Conservation (phyloP, 1,140 invertebrate species). For the Drosophila ohnishii region DNA sequence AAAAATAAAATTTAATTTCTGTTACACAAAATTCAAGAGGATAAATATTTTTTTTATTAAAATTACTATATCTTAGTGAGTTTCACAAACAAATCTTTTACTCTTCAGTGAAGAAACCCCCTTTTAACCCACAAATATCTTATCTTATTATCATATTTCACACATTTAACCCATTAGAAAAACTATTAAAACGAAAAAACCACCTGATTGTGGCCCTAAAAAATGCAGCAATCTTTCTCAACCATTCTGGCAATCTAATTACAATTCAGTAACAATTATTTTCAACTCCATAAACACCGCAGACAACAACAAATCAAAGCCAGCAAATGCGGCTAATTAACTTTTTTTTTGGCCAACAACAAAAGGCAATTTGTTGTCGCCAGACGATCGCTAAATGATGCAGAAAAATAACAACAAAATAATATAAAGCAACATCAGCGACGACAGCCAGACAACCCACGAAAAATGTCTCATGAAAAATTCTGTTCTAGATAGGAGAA, state of each 20-base stretch:
- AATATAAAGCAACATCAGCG: constrained; percentile 27
- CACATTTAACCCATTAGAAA: constrained; percentile 3
- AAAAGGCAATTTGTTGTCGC: constrained; percentile 68
- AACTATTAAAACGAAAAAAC: neutral
- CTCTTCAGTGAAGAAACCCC: neutral
- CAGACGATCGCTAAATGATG: constrained; percentile 69
- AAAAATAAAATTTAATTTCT: too few species aligned
- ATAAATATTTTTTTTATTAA: too few species aligned
- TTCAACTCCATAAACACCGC: constrained; percentile 33
- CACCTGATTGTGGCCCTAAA: constrained; percentile 12
- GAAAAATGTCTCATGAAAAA: constrained; percentile 77
- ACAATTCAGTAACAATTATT: constrained; percentile 38
- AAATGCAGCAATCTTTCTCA: constrained; percentile 12
- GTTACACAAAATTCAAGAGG: too few species aligned
- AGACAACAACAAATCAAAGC: constrained; percentile 65
- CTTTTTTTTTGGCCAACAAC: constrained; percentile 49
- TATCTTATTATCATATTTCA: constrained; percentile 4
- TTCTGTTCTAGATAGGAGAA: constrained; percentile 75
- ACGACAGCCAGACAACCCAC: constrained; percentile 58
- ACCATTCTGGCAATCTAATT: constrained; percentile 41
- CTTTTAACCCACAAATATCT: neutral
- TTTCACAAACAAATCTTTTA: neutral
- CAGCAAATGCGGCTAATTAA: constrained; percentile 75
- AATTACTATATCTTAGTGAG: too few species aligned
- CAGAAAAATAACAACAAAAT: constrained; percentile 27